Percentiles rank a stretch among this genome's conserved stretches.
Conservation (phyloP, 1,140 invertebrate genomes). For the Drosophila truncata region DNA sequence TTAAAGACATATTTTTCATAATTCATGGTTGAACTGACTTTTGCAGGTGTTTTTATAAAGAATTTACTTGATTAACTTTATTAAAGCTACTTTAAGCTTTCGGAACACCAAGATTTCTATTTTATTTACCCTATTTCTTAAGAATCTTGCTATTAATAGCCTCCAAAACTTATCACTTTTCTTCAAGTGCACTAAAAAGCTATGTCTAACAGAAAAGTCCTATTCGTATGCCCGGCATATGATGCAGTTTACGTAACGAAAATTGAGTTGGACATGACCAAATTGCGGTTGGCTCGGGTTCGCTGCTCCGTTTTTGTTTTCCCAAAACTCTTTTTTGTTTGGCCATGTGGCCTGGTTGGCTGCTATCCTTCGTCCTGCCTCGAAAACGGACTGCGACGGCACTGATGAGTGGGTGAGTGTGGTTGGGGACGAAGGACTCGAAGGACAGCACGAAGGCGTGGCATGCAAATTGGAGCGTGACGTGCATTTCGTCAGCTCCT, state of each 20-base stretch:
- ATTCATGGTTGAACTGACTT: not conserved
- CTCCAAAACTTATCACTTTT: not conserved
- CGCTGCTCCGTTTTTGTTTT: slow-evolving; percentile 25
- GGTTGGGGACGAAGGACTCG: not conserved
- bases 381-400: not conserved
- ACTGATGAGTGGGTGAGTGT: slow-evolving; percentile 17
- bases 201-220: slow-evolving; percentile 66
- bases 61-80: not conserved
- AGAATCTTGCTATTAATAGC: too few species aligned
- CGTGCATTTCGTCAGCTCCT: slow-evolving; percentile 67
- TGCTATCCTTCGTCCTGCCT: slow-evolving; percentile 1
- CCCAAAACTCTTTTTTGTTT: slow-evolving; percentile 16
- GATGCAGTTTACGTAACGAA: slow-evolving; percentile 81
- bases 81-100: not conserved
- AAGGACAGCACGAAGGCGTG: slow-evolving; percentile 39
- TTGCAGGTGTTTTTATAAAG: not conserved
- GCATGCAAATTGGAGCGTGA: slow-evolving; percentile 79
- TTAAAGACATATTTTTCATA: too few species aligned
- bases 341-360: slow-evolving; percentile 23
- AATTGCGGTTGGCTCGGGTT: slow-evolving; percentile 74
- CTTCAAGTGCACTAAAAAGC: slow-evolving; percentile 44
- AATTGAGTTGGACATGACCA: slow-evolving; percentile 81
- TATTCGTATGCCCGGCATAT: slow-evolving; percentile 55
- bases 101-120: not conserved
- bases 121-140: too few species aligned